A percentile compares a stretch with the other conserved stretches of the same genome.
phyloP scores from a whole-genome alignment of 2,888 invertebrate genomes.

The Drosophila helvetica region DNA sequence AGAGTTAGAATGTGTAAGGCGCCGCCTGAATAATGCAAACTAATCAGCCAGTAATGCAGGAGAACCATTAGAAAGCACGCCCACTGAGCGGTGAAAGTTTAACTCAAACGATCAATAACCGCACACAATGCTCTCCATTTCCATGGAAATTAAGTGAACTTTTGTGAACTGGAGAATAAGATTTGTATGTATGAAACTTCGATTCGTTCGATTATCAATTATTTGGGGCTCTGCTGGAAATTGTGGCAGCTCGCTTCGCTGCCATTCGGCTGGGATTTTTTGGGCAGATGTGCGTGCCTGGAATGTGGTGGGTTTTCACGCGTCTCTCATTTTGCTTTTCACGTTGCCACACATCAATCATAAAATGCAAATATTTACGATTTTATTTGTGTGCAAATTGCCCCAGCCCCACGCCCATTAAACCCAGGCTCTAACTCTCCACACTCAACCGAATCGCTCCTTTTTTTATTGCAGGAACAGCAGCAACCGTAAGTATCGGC shows the following conservation, averaged over 20 bases:
- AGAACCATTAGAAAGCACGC: slow-evolving; percentile 48
- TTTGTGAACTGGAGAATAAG: slow-evolving; percentile 5
- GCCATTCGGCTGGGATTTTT: slow-evolving; percentile 3
- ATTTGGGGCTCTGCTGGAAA: slow-evolving; percentile 18
- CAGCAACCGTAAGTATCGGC: slow-evolving; percentile 82
- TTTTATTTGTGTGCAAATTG: slow-evolving; percentile 71
- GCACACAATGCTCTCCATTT: slow-evolving; percentile 7
- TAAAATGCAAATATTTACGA: slow-evolving; percentile 80
- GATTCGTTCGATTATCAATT: slow-evolving; percentile 32
- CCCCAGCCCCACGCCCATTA: slow-evolving; percentile 47
- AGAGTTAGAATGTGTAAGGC: slow-evolving; percentile 62
- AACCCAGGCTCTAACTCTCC: slow-evolving; percentile 19
- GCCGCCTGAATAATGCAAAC: slow-evolving; percentile 70
- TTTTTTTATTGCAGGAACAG: slow-evolving; percentile 72
- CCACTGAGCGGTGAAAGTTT: slow-evolving; percentile 40
- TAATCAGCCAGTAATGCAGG: slow-evolving; percentile 59
- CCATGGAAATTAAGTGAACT: not conserved
- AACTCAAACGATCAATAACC: slow-evolving; percentile 26
- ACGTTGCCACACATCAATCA: slow-evolving; percentile 74
- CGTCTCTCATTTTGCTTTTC: slow-evolving; percentile 43
- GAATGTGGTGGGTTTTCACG: slow-evolving; percentile 37
- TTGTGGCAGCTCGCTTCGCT: slow-evolving; percentile 9
- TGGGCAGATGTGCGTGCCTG: slow-evolving; percentile 51
- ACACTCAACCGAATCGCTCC: slow-evolving; percentile 3
- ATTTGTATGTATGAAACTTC: slow-evolving; percentile 1